These are phyloP conservation scores for Tetraodon nigroviridis DNA, from an alignment of 2,113 vertebrate genomes.

Conservation along the genomic window DNA sequence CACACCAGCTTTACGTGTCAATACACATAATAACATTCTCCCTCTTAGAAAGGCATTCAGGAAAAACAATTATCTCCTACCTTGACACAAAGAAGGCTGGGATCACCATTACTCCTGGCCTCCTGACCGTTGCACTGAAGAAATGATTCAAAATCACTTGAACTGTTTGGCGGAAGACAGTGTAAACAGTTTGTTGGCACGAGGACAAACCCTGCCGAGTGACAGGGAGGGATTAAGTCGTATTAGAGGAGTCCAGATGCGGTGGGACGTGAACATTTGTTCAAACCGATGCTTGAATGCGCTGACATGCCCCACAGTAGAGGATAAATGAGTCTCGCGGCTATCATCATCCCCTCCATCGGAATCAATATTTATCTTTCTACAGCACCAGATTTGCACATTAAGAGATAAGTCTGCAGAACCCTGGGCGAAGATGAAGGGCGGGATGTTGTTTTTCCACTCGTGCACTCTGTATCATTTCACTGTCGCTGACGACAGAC, in stretches of 20 bases:
- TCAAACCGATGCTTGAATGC: slow-evolving; percentile 43
- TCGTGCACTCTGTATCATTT: slow-evolving; percentile 31
- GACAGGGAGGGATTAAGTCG: slow-evolving; percentile 67
- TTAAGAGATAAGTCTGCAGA: slow-evolving; percentile 6
- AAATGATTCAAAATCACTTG: slow-evolving; percentile 29
- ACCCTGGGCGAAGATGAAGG: no score
- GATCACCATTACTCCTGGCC: slow-evolving; percentile 20
- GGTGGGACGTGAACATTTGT: slow-evolving; percentile 43
- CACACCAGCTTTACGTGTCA: background rate
- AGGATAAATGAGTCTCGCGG: slow-evolving; percentile 9
- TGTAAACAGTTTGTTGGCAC: slow-evolving; percentile 30
- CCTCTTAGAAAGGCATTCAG: background rate
- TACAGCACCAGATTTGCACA: slow-evolving; percentile 1
- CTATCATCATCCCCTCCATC: slow-evolving; percentile 13
- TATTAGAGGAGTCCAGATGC: slow-evolving; percentile 73
- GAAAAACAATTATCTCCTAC: slow-evolving; percentile 38
- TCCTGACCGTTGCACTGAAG: slow-evolving; percentile 5
- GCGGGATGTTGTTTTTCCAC: slow-evolving; percentile 10
- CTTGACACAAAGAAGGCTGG: slow-evolving; percentile 14
- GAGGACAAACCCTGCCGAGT: slow-evolving; percentile 36
- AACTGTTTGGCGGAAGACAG: slow-evolving; percentile 35
- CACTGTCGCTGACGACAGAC: slow-evolving; percentile 23
- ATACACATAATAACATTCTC: background rate
- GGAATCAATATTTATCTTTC: background rate
- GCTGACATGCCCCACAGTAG: slow-evolving; percentile 37